phyloP scores from a whole-genome alignment of 2,888 invertebrate species.

The Chirona hameri region DNA sequence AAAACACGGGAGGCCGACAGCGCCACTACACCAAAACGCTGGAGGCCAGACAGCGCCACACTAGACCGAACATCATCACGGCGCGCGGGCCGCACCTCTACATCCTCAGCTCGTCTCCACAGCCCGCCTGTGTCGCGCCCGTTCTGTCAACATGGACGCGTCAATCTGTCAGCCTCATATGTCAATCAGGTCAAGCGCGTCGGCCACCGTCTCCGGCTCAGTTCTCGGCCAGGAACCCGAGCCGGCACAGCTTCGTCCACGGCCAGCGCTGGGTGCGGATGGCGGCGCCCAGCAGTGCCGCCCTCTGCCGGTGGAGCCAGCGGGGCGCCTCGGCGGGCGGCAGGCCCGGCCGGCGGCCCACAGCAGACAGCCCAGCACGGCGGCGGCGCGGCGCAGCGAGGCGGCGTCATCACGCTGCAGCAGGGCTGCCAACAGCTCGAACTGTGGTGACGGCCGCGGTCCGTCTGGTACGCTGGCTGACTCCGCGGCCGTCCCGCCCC shows the following conservation, averaged over 20 bases:
- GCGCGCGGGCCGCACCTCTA: too few species aligned
- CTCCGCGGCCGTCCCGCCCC: slow-evolving; percentile 43
- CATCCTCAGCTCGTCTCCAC: too few species aligned
- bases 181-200: slow-evolving; percentile 58
- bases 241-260: neutral
- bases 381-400: slow-evolving; percentile 59
- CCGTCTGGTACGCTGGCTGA: slow-evolving; percentile 27
- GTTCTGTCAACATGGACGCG: too few species aligned
- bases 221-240: slow-evolving; percentile 71
- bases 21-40: too few species aligned
- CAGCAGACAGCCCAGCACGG: slow-evolving; percentile 77
- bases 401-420: slow-evolving; percentile 44
- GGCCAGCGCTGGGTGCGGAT: slow-evolving; percentile 52
- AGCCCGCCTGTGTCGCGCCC: too few species aligned
- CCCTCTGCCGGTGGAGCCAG: slow-evolving; percentile 72
- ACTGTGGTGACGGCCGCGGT: slow-evolving; percentile 35
- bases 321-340: slow-evolving; percentile 41
- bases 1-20: too few species aligned
- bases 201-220: slow-evolving; percentile 75
- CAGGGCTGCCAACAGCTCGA: slow-evolving; percentile 40
- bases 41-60: too few species aligned
- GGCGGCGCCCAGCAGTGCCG: slow-evolving; percentile 75
- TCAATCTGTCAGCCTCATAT: neutral
- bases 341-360: slow-evolving; percentile 59
- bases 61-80: too few species aligned